Evolutionary conservation across 1,140 invertebrate species (phyloP), one percentile per base, ranked within the genome.

Genomic region (Cepaea nemoralis): DNA sequence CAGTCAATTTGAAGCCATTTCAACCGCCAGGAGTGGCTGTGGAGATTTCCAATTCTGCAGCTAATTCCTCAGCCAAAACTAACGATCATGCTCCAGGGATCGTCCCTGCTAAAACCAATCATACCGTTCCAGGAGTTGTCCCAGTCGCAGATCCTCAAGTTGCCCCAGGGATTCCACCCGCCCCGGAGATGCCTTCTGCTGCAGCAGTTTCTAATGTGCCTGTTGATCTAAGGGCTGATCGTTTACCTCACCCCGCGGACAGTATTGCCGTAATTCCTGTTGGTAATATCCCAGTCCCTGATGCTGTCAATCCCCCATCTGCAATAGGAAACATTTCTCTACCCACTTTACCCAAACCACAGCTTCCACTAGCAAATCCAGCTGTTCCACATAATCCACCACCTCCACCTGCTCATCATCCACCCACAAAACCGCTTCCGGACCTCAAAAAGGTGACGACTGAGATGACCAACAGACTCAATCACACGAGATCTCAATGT

Each of bases 401-500:
- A n/a, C 39, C 59, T n/a, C 5, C 77, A 24, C 76, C 76, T 10
- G 55, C 63, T 45, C 6, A 24, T 42, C n/a, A 16, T 35, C 59
- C 33, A 35, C 5, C 35, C 6, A 19, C 77, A 10, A 69, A 31
- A 71, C 77, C 77, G 10, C 27, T 71, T 8, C 77, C 77, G 12
- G 77, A 80, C 42, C 45, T 80, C 1, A 42, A 24, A 27, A 80
- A 71, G 71, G 31, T 31, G 1, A 37, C 12, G 3, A 27, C 37
- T 3, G 67, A 42, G 33, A 71, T 80, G 6, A 22, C 66, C 1
- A 31, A 35, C 19, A 31, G 77, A 24, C 67, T 80, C 0, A 50
- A n/a, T 45, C 45, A 70, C 40, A 80, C 77, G 1, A 42, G 35
- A 80, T 24, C 6, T 16, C 24, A 45, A 66, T 80, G 77, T 31